These are phyloP conservation scores for Coremacera marginata DNA, from an alignment of 2,888 invertebrate genomes.

Conservation along the genomic window DNA sequence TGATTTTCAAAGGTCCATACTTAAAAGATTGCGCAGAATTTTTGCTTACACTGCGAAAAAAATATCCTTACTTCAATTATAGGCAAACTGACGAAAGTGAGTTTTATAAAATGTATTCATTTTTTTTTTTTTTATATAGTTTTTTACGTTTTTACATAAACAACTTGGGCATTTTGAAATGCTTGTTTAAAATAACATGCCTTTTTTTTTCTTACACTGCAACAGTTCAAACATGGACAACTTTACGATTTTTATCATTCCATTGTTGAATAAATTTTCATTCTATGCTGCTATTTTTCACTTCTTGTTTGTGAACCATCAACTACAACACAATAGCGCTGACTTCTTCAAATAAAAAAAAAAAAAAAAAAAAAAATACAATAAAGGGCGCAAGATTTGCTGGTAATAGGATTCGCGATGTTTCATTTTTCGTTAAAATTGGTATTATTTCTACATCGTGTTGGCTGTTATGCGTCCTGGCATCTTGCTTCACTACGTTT, in stretches of 20 bases:
- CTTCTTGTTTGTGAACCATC: constrained; percentile 10
- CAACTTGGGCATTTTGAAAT: too few species aligned
- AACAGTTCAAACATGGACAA: background rate
- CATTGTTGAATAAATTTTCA: constrained; percentile 32
- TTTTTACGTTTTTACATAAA: too few species aligned
- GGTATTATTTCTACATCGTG: constrained; percentile 23
- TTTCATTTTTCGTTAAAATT: constrained; percentile 35
- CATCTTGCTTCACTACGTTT: background rate
- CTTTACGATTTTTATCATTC: constrained; percentile 31
- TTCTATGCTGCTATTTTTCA: constrained; percentile 32
- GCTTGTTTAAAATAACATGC: too few species aligned
- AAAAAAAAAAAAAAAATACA: constrained; percentile 5
- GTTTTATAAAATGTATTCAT: too few species aligned
- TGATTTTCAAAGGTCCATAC: background rate
- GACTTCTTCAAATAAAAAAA: constrained; percentile 20
- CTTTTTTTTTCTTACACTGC: constrained; percentile 13
- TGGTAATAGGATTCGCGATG: constrained; percentile 33
- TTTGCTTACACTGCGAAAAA: too few species aligned
- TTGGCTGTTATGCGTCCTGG: background rate
- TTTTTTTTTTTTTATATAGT: too few species aligned
- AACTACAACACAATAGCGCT: constrained; percentile 18
- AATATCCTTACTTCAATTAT: too few species aligned
- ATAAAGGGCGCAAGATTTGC: constrained; percentile 3
- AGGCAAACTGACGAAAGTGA: too few species aligned
- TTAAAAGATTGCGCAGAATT: too few species aligned